Evolutionary conservation across 2,113 vertebrate genomes (phyloP).

Genomic region (Oenanthe oenanthe): DNA sequence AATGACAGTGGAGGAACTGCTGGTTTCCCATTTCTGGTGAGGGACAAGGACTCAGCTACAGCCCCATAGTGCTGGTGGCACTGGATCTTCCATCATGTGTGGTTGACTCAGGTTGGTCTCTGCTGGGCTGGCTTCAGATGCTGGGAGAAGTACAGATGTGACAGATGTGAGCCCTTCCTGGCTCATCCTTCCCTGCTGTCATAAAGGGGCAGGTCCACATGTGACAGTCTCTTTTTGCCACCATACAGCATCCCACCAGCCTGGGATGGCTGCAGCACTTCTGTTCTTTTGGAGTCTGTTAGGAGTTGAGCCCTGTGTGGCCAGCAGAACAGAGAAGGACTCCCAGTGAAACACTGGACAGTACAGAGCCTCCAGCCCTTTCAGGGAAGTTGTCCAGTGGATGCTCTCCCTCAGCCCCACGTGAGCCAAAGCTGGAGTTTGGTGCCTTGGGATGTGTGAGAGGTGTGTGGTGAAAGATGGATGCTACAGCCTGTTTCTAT

Average conservation of each 20-base stretch:
- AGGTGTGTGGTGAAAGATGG: neutral
- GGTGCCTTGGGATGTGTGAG: neutral
- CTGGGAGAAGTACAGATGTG: neutral
- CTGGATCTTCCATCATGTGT: neutral
- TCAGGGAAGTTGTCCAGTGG: neutral
- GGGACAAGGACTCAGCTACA: neutral
- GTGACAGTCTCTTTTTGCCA: neutral
- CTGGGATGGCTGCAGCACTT: neutral
- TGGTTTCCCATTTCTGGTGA: neutral
- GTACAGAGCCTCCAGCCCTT: neutral
- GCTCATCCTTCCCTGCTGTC: neutral
- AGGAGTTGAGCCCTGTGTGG: neutral
- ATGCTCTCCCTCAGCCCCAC: neutral
- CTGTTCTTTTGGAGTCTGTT: neutral
- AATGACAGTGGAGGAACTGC: neutral
- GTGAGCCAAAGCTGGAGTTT: neutral
- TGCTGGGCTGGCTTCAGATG: neutral
- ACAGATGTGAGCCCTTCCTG: neutral
- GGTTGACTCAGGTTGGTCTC: neutral
- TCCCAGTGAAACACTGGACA: neutral
- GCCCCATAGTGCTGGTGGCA: neutral
- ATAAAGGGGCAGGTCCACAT: neutral
- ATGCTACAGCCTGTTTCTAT: neutral
- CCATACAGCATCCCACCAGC: fast-evolving
- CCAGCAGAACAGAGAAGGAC: neutral